phyloP scores from a whole-genome alignment of 2,113 vertebrate genomes.

The Peromyscus maniculatus region DNA sequence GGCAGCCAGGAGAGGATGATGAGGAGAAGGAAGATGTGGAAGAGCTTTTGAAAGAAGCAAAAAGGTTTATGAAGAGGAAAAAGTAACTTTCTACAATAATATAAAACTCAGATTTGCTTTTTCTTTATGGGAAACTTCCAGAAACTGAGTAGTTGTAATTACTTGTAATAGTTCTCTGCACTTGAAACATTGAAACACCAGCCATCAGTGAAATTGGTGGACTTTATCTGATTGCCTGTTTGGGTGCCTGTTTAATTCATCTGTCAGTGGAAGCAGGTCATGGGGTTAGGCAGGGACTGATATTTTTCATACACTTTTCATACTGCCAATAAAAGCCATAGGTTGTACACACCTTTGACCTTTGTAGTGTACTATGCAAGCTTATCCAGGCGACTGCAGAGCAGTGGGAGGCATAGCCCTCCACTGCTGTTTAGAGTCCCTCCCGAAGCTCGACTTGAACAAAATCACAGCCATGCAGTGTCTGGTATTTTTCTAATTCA shows the following conservation, averaged over 20 bases:
- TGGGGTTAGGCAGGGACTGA: conserved; percentile 18
- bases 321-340: conserved; percentile 64
- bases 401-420: neutral
- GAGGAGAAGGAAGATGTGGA: conserved; percentile 85
- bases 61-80: conserved; percentile 84
- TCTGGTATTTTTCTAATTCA: conserved; percentile 11
- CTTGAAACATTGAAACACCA: neutral
- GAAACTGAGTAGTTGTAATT: no score
- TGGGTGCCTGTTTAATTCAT: conserved; percentile 19
- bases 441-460: neutral
- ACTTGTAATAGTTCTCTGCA: conserved; percentile 44
- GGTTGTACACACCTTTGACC: neutral
- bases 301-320: conserved; percentile 60
- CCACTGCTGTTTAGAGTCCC: conserved; percentile 17
- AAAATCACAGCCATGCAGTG: conserved; percentile 12
- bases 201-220: neutral
- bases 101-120: conserved; percentile 9
- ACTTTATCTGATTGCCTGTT: conserved; percentile 25
- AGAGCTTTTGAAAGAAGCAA: conserved; percentile 85
- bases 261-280: conserved; percentile 20
- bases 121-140: conserved; percentile 5
- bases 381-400: neutral
- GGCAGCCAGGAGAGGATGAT: conserved; percentile 88
- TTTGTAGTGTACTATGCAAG: neutral
- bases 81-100: conserved; percentile 77